Percentiles rank a stretch among this genome's conserved stretches.
These are phyloP conservation scores for Copidosoma aretas DNA, from an alignment of 2,888 invertebrate species.

Conservation along the genomic window DNA sequence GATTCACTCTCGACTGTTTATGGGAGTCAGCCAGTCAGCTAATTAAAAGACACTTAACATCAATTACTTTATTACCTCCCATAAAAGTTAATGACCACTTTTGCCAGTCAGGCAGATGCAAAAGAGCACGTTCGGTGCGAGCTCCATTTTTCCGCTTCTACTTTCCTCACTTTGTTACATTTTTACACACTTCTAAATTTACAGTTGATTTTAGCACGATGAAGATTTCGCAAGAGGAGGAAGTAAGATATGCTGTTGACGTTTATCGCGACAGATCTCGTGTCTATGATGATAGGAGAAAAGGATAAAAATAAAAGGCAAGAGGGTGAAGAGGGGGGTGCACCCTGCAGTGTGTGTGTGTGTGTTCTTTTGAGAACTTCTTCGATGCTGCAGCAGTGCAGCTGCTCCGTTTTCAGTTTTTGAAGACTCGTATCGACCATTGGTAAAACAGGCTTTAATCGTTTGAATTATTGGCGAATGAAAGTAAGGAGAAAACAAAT, in stretches of 20 bases:
- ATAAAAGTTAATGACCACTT: background rate
- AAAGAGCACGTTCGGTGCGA: background rate
- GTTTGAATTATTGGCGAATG: no score
- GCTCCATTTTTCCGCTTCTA: background rate
- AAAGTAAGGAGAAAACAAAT: no score
- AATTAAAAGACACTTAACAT: background rate
- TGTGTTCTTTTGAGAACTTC: no score
- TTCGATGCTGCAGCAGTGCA: no score
- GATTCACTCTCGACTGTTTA: background rate
- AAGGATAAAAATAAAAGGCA: background rate
- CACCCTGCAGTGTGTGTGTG: no score
- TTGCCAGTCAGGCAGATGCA: background rate
- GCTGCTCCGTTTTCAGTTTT: no score
- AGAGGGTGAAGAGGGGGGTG: background rate
- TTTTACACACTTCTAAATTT: no score
- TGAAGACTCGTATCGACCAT: no score
- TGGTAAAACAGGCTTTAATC: no score
- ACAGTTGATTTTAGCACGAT: background rate
- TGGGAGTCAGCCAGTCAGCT: background rate
- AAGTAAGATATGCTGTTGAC: background rate
- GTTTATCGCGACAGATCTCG: background rate
- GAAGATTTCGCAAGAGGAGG: background rate
- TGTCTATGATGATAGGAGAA: background rate
- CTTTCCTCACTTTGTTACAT: background rate
- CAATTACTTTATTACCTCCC: slow-evolving; percentile 1